Evolutionary conservation across 2,113 vertebrate species (phyloP), one percentile per base, ranked within the genome.

Genomic region (Amphiprion ocellaris): DNA sequence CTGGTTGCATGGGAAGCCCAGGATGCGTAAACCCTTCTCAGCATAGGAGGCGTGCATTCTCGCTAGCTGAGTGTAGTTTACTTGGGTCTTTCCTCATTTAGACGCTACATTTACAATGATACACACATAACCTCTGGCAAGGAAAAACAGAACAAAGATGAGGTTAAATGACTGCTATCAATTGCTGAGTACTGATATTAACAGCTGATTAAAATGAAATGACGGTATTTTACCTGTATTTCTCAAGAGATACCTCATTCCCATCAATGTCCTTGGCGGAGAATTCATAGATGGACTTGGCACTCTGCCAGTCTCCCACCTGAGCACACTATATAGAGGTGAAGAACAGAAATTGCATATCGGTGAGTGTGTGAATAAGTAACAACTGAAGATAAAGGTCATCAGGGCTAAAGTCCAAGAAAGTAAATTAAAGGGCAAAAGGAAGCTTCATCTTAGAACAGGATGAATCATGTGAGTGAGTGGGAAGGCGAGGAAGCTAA

Each of bases 41-140:
- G 97, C 96, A 0, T 97, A 95, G 89, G 94, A 83, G 91, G 90
- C 95, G 96, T 99, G 96, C 95, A 99, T 72, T 16, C 89, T 91
- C 77, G 92, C 96, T 9, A 99, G 90, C 98, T 99, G 97, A 98
- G 97, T 98, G 90, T 99, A 99, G 97, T 99, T 99, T 91, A 99
- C 96, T 0, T 79, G 73, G 0, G 98, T 99, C 80, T 99, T 99
- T 47, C 97, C 97, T 99, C 98, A 99, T 73, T 99, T 96, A 0
- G 98, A 98, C 60, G 98, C 98, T 0, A 99, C 96, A 4, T 99
- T 99, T 79, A 96, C 96, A 83, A 99, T 94, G 89, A 99, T 93
- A 78, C 97, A 99, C 19, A 98, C 97, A 6, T 41, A 69, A 0
- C 95, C 97, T 68, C 98, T 99, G 92, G 5, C 4, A 39, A 24